Evolutionary conservation across 2,888 invertebrate genomes (phyloP).

Genomic region (Tethea ocularis): DNA sequence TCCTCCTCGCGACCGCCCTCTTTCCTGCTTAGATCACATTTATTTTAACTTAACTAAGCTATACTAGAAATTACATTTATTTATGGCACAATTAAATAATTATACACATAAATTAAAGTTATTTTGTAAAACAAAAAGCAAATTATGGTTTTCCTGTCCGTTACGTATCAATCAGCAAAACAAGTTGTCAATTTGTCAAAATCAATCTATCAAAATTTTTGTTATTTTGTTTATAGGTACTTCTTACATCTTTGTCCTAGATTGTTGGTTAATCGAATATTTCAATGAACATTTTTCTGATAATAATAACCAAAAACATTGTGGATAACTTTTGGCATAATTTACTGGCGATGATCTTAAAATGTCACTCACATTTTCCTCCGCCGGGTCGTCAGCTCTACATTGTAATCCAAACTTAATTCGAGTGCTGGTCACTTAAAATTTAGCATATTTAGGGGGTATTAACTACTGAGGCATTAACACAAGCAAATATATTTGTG

Average conservation of each 20-base stretch:
- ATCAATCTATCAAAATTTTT: not conserved
- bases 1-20: conserved; percentile 81
- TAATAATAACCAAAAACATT: not conserved
- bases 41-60: not conserved
- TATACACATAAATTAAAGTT: conserved; percentile 14
- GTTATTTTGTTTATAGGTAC: not conserved
- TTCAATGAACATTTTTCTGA: not conserved
- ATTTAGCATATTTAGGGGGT: conserved; percentile 42
- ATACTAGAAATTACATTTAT: too few species aligned
- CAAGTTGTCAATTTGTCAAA: not conserved
- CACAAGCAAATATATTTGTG: conserved; percentile 35
- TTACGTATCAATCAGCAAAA: not conserved
- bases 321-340: conserved; percentile 9
- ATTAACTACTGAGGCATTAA: conserved; percentile 26
- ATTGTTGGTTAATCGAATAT: too few species aligned
- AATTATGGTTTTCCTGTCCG: too few species aligned
- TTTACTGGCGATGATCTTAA: conserved; percentile 16
- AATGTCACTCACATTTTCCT: conserved; percentile 76
- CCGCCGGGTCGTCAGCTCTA: conserved; percentile 73
- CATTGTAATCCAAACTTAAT: conserved; percentile 64
- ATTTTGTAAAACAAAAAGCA: too few species aligned
- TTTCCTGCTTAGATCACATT: conserved; percentile 59
- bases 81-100: too few species aligned
- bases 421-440: conserved; percentile 50
- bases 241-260: too few species aligned